Percentiles rank a stretch among this genome's conserved stretches.
Conservation (phyloP, 2,113 vertebrate species). For the Catharus minimus region DNA sequence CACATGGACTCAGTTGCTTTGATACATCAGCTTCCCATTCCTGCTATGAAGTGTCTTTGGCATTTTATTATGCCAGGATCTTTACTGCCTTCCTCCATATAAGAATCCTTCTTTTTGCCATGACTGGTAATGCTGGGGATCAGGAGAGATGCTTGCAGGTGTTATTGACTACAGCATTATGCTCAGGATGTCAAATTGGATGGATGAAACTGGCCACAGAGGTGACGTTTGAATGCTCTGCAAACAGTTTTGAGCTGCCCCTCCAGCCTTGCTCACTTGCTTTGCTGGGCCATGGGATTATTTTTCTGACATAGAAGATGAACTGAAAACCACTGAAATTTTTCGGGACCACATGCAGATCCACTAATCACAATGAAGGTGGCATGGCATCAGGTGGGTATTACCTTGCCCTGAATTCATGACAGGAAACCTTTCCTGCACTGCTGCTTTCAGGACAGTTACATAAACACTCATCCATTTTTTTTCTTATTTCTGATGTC, state of each 20-base stretch:
- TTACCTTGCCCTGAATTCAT: not conserved
- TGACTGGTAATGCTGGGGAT: not conserved
- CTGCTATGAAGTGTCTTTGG: rapidly evolving
- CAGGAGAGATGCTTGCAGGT: not conserved
- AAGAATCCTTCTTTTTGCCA: not conserved
- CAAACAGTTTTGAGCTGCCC: not conserved
- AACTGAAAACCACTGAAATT: not conserved
- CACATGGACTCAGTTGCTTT: not conserved
- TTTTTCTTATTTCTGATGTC: not conserved
- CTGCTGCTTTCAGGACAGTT: not conserved
- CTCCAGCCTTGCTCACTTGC: not conserved
- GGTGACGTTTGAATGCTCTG: not conserved
- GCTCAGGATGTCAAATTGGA: not conserved
- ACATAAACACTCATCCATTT: not conserved
- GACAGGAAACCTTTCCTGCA: not conserved
- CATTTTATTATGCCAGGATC: not conserved
- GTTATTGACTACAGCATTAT: not conserved
- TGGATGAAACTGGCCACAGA: not conserved
- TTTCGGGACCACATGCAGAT: not conserved
- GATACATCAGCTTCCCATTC: not conserved
- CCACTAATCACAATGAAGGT: not conserved
- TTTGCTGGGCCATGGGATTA: not conserved
- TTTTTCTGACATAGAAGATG: not conserved
- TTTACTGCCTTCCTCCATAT: not conserved
- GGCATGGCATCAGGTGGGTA: rapidly evolving